Percentiles rank a stretch among this genome's conserved stretches.
phyloP scores from a whole-genome alignment of 2,888 invertebrate genomes.

The Ametastegia equiseti region DNA sequence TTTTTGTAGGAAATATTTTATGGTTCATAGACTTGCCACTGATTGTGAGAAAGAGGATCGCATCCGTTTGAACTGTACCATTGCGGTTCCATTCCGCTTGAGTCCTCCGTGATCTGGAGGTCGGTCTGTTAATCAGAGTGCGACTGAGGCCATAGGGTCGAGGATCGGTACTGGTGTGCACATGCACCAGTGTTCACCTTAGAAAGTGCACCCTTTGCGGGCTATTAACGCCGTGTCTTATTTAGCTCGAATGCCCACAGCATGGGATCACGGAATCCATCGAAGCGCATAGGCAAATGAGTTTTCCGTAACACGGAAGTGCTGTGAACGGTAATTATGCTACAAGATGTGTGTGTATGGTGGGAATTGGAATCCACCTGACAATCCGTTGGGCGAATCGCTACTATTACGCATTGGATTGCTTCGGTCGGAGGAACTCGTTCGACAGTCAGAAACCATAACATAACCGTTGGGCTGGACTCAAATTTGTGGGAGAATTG shows the following conservation, averaged over 20 bases:
- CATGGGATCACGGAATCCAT: background rate
- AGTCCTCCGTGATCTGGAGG: constrained; percentile 14
- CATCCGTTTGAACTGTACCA: background rate
- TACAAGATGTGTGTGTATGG: background rate
- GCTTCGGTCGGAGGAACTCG: background rate
- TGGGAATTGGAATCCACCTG: constrained; percentile 1
- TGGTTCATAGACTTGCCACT: background rate
- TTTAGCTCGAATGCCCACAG: background rate
- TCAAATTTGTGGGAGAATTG: background rate
- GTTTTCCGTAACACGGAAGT: background rate
- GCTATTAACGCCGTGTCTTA: background rate
- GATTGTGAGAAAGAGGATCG: background rate
- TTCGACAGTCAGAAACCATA: background rate
- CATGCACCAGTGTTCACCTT: constrained; percentile 15
- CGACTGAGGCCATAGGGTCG: constrained; percentile 25
- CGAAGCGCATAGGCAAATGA: background rate
- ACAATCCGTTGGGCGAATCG: background rate
- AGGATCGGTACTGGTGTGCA: background rate
- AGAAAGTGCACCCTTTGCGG: constrained; percentile 11
- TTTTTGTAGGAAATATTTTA: background rate
- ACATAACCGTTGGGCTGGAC: background rate
- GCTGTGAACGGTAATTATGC: constrained; percentile 1
- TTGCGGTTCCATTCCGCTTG: background rate
- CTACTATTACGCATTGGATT: background rate
- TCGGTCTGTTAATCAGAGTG: constrained; percentile 31